Evolutionary conservation across 1,140 invertebrate species (phyloP).

Genomic region (Tetranychus cinnabarinus): DNA sequence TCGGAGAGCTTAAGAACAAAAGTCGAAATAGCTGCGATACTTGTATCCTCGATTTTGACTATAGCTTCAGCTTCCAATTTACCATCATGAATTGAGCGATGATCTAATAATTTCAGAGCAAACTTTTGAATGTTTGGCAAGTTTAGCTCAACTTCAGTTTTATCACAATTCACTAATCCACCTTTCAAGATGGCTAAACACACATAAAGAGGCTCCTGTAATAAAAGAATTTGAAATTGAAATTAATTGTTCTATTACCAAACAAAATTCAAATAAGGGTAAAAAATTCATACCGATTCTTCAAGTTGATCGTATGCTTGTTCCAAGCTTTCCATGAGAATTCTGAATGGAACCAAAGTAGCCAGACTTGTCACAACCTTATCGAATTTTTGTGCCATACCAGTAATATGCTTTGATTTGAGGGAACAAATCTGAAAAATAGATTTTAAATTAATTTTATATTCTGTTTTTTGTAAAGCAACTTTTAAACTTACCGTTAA

Average conservation of each 20-base stretch:
- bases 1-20: conserved; percentile 69
- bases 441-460: not conserved
- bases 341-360: not conserved
- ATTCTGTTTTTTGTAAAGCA: not conserved
- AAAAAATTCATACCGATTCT: no score
- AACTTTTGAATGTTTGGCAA: not conserved
- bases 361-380: not conserved
- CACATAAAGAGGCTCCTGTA: not conserved
- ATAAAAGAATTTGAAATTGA: not conserved
- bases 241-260: not conserved
- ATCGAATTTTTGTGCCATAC: not conserved
- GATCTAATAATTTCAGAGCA: conserved; percentile 4
- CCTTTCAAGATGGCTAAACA: not conserved
- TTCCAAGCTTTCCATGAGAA: not conserved
- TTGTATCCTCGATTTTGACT: conserved; percentile 40
- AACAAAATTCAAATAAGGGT: not conserved
- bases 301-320: not conserved
- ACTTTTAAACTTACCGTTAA: not conserved
- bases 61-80: not conserved
- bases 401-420: not conserved
- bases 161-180: not conserved
- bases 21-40: conserved; percentile 43
- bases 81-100: not conserved
- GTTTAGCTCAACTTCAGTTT: not conserved
- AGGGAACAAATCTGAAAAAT: not conserved